phyloP scores from a whole-genome alignment of 2,888 invertebrate species.

The Epirrita christyi region DNA sequence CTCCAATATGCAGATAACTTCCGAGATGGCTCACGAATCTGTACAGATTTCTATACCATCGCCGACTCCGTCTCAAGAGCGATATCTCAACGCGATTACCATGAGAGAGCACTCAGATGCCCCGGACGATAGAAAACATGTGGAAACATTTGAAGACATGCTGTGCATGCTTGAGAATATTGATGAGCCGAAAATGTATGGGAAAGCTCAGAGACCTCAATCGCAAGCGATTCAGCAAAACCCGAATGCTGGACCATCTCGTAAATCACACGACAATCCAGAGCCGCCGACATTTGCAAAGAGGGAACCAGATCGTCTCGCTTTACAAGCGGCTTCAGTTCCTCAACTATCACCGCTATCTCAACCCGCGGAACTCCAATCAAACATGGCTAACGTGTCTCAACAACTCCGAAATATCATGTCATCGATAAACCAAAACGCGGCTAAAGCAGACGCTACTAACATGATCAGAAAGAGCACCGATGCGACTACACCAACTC shows the following conservation, averaged over 20 bases:
- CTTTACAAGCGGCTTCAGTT: constrained; percentile 80
- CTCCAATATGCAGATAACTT: constrained; percentile 82
- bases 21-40: constrained; percentile 85
- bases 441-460: constrained; percentile 80
- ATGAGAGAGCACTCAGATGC: constrained; percentile 84
- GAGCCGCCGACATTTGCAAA: constrained; percentile 63
- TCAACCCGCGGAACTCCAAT: constrained; percentile 89
- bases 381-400: constrained; percentile 89
- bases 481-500: constrained; percentile 72
- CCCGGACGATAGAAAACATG: constrained; percentile 80
- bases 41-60: constrained; percentile 88
- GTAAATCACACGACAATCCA: constrained; percentile 32
- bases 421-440: constrained; percentile 84
- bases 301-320: constrained; percentile 66
- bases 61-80: constrained; percentile 87
- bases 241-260: constrained; percentile 25
- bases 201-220: constrained; percentile 37
- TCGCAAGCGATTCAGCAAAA: constrained; percentile 48
- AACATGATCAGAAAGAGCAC: constrained; percentile 77
- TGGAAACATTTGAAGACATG: constrained; percentile 88
- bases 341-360: constrained; percentile 89
- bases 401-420: constrained; percentile 88
- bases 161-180: constrained; percentile 89
- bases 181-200: constrained; percentile 30
- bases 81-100: constrained; percentile 86